Percentiles rank a stretch among this genome's conserved stretches.
Conservation (phyloP, 1,140 invertebrate species). For the Globodera ellingtonae region DNA sequence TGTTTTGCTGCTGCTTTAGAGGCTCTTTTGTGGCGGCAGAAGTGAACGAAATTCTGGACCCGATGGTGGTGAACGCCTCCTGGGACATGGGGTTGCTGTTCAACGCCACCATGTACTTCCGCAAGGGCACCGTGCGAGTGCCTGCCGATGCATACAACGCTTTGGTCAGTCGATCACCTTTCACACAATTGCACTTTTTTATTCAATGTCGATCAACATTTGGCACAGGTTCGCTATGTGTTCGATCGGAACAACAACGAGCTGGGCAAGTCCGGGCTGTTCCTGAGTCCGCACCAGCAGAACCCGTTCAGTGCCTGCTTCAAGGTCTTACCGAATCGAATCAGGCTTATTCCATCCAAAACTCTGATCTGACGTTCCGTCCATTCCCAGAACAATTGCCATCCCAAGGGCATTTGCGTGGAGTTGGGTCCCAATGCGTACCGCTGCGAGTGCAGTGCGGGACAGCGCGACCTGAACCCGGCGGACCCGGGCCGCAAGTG, state of each 20-base stretch:
- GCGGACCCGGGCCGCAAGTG: constrained; percentile 54
- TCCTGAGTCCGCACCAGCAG: constrained; percentile 60
- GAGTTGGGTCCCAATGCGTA: constrained; percentile 61
- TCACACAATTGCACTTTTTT: too few relatives aligned
- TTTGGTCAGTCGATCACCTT: constrained; percentile 30
- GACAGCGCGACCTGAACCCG: constrained; percentile 59
- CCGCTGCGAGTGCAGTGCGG: constrained; percentile 52
- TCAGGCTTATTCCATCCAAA: constrained; percentile 13
- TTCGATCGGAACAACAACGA: constrained; percentile 60
- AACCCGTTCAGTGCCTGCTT: constrained; percentile 64
- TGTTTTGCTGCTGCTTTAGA: background rate
- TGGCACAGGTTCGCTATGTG: constrained; percentile 49
- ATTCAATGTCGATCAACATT: background rate
- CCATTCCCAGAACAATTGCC: constrained; percentile 53
- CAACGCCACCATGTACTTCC: constrained; percentile 63
- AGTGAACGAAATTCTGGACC: constrained; percentile 64
- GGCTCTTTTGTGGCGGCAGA: constrained; percentile 61
- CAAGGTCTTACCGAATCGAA: constrained; percentile 42
- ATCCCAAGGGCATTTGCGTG: constrained; percentile 62
- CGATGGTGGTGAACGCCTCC: constrained; percentile 56
- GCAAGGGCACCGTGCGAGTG: constrained; percentile 58
- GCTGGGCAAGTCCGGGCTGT: constrained; percentile 60
- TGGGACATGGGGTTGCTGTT: constrained; percentile 63
- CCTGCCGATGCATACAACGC: constrained; percentile 59
- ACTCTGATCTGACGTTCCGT: constrained; percentile 24